These are phyloP conservation scores for Chesias legatella DNA, from an alignment of 2,888 invertebrate genomes.

Conservation along the genomic window DNA sequence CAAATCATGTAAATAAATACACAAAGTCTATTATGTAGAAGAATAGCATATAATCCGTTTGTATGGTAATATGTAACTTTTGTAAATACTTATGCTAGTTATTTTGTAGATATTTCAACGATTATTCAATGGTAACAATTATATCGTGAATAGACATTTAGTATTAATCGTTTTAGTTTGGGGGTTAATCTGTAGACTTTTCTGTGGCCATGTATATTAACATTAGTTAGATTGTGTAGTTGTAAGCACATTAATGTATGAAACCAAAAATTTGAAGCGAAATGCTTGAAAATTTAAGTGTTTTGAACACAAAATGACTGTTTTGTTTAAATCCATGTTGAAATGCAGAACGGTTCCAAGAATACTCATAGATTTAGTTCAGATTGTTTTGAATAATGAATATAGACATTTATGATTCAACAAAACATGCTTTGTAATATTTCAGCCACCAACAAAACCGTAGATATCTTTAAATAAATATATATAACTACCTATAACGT, in stretches of 20 bases:
- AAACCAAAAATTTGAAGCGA: conserved; percentile 78
- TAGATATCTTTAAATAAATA: no score
- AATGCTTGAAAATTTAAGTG: conserved; percentile 79
- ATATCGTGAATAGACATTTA: conserved; percentile 16
- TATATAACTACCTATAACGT: no score
- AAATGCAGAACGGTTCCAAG: conserved; percentile 59
- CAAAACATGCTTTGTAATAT: no score
- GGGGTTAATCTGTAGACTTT: conserved; percentile 52
- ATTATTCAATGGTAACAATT: neutral
- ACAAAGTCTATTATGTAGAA: no score
- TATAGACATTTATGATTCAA: conserved; percentile 11
- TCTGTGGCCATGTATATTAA: conserved; percentile 70
- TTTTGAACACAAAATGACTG: conserved; percentile 70
- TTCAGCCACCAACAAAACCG: conserved; percentile 2
- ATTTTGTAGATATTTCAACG: conserved; percentile 56
- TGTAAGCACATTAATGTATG: conserved; percentile 66
- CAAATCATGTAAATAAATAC: no score
- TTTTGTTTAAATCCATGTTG: conserved; percentile 61
- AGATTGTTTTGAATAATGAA: conserved; percentile 41
- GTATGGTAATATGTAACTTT: conserved; percentile 24
- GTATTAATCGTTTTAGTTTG: conserved; percentile 35
- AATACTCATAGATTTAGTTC: conserved; percentile 70
- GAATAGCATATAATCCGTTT: conserved; percentile 2
- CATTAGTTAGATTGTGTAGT: conserved; percentile 48
- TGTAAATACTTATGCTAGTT: conserved; percentile 51